Base-by-base conservation (phyloP, 2,113 vertebrate species). In the Vulpes ferrilata region DNA sequence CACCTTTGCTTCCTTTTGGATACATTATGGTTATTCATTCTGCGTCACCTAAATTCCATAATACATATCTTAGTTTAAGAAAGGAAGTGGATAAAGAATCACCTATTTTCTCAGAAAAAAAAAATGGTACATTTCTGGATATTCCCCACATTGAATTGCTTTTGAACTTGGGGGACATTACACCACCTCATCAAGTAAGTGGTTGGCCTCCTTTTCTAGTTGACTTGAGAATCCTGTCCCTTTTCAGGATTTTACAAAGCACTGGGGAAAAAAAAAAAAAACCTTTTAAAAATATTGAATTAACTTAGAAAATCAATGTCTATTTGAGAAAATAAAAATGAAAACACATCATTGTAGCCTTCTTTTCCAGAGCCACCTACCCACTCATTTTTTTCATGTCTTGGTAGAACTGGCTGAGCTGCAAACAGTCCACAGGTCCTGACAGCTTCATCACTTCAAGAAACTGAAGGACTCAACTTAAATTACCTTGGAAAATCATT, bases 21-120 rank as follows among this genome's bases (percentile, higher is more conserved):
- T 99, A 99, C 98, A 98, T 99, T 99, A 99, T 99, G 98, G 98
- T 99, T 99, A 99, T 99, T 99, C 99, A 99, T 99, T 99, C 98
- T 98, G 97, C 98, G 99, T 99, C 98, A 99, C 93, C 91, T 95
- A 1, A 86, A 98, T 99, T 96, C 38, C 98, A 97, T 99, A 94
- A 97, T 98, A 98, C 88, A 96, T 96, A 97, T 98, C 98, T 98
- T 98, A 98, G 97, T 93, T 95, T 78, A 88, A n/a, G 86, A 93
- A 78, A 97, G 96, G 73, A 55, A 93, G 94, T 4, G 27, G 55
- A 55, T 82, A 86, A 98, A 87, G 38, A 51, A 95, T 81, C 32
- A 95, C 94, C 95, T 88, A 94, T 79, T 98, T 90, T 90, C 82
- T 94, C 96, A 83, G 79, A 81, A 97, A 85, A 27, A 85, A 27